These are phyloP conservation scores for Gymnarchus niloticus DNA, from an alignment of 2,113 vertebrate species.

Conservation along the genomic window DNA sequence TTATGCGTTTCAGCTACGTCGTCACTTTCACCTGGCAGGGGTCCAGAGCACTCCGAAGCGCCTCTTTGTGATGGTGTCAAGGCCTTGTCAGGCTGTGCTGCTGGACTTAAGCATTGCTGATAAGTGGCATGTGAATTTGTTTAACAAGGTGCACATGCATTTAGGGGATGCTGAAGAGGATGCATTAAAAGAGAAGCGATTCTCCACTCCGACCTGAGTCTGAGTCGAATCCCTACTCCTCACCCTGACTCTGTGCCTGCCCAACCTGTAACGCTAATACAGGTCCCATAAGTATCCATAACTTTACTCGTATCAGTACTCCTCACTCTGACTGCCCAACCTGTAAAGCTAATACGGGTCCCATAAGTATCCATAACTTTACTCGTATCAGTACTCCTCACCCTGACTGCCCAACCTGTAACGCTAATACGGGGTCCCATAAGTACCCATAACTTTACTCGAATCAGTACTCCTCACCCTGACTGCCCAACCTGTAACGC, in stretches of 20 bases:
- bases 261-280: too few relatives aligned
- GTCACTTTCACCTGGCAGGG: constrained; percentile 35
- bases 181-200: neutral
- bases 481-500: neutral
- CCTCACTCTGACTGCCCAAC: neutral
- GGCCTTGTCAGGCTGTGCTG: constrained; percentile 13
- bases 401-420: neutral
- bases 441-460: neutral
- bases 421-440: neutral
- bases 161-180: neutral
- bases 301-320: too few relatives aligned
- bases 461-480: neutral
- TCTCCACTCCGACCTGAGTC: neutral
- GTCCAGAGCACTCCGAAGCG: constrained; percentile 29
- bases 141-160: constrained; percentile 27
- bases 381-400: too few relatives aligned
- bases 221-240: too few relatives aligned
- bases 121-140: constrained; percentile 37
- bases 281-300: too few relatives aligned
- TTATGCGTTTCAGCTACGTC: constrained; percentile 38
- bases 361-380: neutral
- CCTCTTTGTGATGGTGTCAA: constrained; percentile 30
- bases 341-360: neutral
- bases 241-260: neutral
- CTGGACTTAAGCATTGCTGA: constrained; percentile 24